These are phyloP conservation scores for Strigamia crassipes DNA, from an alignment of 2,888 invertebrate genomes.

Conservation along the genomic window DNA sequence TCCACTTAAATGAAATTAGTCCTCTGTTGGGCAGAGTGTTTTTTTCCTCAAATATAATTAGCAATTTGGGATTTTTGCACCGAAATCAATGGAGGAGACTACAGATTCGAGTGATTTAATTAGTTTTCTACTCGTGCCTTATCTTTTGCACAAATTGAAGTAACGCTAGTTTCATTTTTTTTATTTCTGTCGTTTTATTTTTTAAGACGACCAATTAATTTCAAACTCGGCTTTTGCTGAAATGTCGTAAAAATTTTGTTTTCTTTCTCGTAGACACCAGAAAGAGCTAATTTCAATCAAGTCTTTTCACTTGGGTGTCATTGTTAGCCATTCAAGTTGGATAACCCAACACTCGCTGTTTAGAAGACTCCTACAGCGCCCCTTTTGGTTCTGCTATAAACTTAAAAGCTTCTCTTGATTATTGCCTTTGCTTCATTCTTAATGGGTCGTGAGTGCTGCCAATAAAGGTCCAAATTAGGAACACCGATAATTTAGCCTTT, in stretches of 20 bases:
- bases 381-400: neutral
- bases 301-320: neutral
- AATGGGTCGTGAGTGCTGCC: neutral
- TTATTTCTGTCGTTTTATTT: no score
- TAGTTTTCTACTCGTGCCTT: neutral
- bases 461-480: neutral
- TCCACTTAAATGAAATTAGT: neutral
- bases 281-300: neutral
- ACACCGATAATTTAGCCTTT: neutral
- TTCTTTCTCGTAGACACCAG: no score
- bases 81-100: neutral
- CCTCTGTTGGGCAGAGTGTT: neutral
- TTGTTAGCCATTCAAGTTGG: no score
- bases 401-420: neutral
- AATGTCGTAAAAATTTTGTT: no score
- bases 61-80: neutral
- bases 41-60: neutral
- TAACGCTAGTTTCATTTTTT: no score
- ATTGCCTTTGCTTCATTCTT: neutral
- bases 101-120: neutral
- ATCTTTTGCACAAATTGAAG: neutral
- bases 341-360: neutral
- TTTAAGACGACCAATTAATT: neutral
- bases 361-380: neutral
- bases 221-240: neutral